Conservation (phyloP, 2,797 vertebrate genomes). For the Hemibagrus guttatus region DNA sequence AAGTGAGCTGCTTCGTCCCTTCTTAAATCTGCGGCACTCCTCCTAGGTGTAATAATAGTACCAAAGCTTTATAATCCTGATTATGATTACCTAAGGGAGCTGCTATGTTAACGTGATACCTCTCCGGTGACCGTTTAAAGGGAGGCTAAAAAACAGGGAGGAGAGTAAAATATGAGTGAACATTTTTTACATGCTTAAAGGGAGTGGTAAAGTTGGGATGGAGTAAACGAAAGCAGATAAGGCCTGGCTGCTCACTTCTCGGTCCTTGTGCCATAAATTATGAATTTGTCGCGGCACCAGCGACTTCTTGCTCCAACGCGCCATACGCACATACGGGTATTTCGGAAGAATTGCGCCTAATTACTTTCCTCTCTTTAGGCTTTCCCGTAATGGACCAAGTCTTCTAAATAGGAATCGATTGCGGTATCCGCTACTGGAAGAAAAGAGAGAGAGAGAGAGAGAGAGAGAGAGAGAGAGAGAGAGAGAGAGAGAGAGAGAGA, state of each 20-base stretch:
- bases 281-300: neutral
- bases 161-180: slow-evolving; percentile 51
- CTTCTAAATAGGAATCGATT: slow-evolving; percentile 49
- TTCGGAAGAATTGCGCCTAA: slow-evolving; percentile 51
- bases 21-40: slow-evolving; percentile 35
- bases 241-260: slow-evolving; percentile 15
- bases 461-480: slow-evolving; percentile 30
- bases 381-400: slow-evolving; percentile 50
- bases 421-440: slow-evolving; percentile 30
- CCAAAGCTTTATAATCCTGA: slow-evolving; percentile 52
- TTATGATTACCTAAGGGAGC: slow-evolving; percentile 48
- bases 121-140: slow-evolving; percentile 20
- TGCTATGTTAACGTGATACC: slow-evolving; percentile 13
- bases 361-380: slow-evolving; percentile 47
- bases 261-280: slow-evolving; percentile 23
- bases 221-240: slow-evolving; percentile 58
- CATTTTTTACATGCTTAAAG: slow-evolving; percentile 49
- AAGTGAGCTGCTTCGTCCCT: slow-evolving; percentile 34
- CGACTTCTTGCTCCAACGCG: neutral
- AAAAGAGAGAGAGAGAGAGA: slow-evolving; percentile 47
- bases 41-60: slow-evolving; percentile 55
- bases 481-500: slow-evolving; percentile 29
- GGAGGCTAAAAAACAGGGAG: slow-evolving; percentile 43
- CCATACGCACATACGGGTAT: slow-evolving; percentile 26
- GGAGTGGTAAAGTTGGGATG: slow-evolving; percentile 62